These are phyloP conservation scores for Aphodius granarius DNA, from an alignment of 2,888 invertebrate genomes.

Conservation along the genomic window DNA sequence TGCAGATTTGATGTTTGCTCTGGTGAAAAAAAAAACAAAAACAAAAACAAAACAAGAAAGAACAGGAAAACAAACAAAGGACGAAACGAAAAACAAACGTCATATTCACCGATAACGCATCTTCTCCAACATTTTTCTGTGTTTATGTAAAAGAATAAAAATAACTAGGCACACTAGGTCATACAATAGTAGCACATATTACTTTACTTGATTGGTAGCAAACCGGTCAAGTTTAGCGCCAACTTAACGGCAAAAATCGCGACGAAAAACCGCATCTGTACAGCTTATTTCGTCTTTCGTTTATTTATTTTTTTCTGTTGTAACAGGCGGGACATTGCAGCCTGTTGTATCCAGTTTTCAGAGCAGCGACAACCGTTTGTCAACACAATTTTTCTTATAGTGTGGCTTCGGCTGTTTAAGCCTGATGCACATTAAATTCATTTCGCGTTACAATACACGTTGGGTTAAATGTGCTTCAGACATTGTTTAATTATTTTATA, in stretches of 20 bases:
- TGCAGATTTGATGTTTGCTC: slow-evolving; percentile 16
- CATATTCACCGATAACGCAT: slow-evolving; percentile 10
- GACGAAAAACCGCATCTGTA: slow-evolving; percentile 20
- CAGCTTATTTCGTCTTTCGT: slow-evolving; percentile 7
- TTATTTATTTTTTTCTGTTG: slow-evolving; percentile 21
- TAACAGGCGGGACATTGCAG: not conserved
- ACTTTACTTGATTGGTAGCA: slow-evolving; percentile 25
- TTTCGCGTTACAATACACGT: no score
- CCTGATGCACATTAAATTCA: no score
- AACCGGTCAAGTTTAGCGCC: slow-evolving; percentile 21
- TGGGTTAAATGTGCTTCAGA: no score
- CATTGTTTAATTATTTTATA: no score
- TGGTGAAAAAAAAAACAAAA: not conserved
- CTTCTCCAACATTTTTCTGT: slow-evolving; percentile 16
- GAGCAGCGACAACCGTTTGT: no score
- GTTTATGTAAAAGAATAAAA: slow-evolving; percentile 28
- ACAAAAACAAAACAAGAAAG: no score
- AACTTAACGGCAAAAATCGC: slow-evolving; percentile 25
- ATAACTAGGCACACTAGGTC: slow-evolving; percentile 38
- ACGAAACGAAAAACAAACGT: not conserved
- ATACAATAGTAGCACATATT: slow-evolving; percentile 30
- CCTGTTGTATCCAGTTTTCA: no score
- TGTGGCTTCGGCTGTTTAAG: no score
- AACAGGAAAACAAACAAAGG: not conserved
- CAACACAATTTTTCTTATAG: no score